Conservation (phyloP, 2,797 vertebrate species). For the Melopsittacus undulatus region DNA sequence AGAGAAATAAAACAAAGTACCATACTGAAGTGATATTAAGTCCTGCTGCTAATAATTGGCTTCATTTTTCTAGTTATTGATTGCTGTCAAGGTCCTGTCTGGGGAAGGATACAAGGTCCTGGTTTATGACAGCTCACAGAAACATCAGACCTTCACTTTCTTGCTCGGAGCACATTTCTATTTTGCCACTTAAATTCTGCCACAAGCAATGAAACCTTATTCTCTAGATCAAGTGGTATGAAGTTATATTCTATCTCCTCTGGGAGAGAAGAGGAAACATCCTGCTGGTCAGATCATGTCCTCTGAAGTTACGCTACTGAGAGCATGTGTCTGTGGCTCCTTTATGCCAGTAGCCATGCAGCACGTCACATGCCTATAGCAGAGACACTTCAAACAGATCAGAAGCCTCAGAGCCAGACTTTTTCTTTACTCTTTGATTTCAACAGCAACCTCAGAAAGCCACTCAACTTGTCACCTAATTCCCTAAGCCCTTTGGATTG, state of each 20-base stretch:
- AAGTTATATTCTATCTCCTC: neutral
- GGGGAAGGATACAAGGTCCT: neutral
- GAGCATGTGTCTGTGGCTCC: neutral
- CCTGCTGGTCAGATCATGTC: neutral
- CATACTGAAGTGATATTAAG: constrained; percentile 35
- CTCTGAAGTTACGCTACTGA: rapidly evolving
- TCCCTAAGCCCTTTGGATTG: neutral
- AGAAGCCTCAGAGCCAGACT: neutral
- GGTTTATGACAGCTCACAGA: constrained; percentile 20
- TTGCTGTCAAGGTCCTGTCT: constrained; percentile 39
- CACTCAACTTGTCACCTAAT: neutral
- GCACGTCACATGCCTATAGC: neutral
- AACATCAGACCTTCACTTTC: neutral
- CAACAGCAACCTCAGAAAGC: neutral
- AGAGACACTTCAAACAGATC: neutral
- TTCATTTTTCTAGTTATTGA: constrained; percentile 54
- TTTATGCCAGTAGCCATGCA: neutral
- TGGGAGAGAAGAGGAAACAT: neutral
- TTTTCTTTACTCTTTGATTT: neutral
- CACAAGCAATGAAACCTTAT: neutral
- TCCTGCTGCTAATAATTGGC: constrained; percentile 33
- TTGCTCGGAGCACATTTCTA: neutral
- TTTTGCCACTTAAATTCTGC: neutral
- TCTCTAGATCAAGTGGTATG: neutral
- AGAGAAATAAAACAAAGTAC: constrained; percentile 30